These are phyloP conservation scores for Steinernema khuongi DNA, from an alignment of 1,140 invertebrate genomes.

Conservation along the genomic window DNA sequence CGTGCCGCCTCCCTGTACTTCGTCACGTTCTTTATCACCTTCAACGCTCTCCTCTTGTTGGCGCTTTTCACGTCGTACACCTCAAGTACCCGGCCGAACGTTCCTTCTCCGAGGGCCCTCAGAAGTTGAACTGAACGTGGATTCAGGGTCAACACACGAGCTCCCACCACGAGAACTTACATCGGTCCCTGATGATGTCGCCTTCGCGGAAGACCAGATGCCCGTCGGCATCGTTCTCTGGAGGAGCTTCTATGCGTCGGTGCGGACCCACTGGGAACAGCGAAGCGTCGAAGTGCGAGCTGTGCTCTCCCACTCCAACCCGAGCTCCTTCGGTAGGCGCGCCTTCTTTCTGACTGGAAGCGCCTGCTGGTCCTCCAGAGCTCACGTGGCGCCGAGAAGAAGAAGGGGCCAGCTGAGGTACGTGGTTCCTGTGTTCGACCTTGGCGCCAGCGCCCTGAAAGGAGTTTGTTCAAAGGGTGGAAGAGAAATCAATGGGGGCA, in stretches of 20 bases:
- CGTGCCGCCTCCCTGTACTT: conserved; percentile 99
- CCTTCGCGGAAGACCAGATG: conserved; percentile 97
- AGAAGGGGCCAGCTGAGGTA: not conserved
- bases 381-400: not conserved
- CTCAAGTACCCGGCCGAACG: conserved; percentile 98
- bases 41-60: conserved; percentile 71
- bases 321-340: not conserved
- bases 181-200: conserved; percentile 96
- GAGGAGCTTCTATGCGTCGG: not conserved
- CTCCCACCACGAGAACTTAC: conserved; percentile 61
- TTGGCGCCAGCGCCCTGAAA: not conserved
- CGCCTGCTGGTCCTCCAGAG: not conserved
- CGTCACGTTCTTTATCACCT: conserved; percentile 99
- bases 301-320: not conserved
- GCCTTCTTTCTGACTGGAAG: not conserved
- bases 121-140: conserved; percentile 61
- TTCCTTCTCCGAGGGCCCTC: conserved; percentile 94
- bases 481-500: no score
- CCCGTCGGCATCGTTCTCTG: conserved; percentile 92
- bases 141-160: conserved; percentile 28
- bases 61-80: conserved; percentile 68
- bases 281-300: not conserved
- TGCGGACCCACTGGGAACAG: not conserved
- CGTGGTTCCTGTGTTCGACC: not conserved
- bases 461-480: no score